Evolutionary conservation across 2,888 invertebrate species (phyloP).

Genomic region (Cepaea hortensis): DNA sequence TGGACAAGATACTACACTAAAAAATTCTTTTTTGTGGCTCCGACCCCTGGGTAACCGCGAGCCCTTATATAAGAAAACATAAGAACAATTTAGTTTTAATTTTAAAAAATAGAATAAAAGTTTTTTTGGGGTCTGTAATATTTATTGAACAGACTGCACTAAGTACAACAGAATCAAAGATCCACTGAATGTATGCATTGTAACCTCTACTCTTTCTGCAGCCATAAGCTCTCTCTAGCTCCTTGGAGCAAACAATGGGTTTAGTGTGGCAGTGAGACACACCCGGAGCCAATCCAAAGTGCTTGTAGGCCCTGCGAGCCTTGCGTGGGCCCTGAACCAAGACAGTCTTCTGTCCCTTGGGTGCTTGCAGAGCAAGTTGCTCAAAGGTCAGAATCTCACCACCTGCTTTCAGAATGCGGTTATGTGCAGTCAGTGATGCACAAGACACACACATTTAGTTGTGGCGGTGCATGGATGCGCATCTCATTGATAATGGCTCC

Average conservation of each 20-base stretch:
- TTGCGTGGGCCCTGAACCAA: conserved; percentile 89
- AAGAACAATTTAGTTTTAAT: too few species aligned
- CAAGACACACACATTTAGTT: conserved; percentile 92
- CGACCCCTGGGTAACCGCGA: too few species aligned
- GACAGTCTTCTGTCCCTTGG: conserved; percentile 89
- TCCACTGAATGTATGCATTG: conserved; percentile 80
- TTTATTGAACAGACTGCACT: too few species aligned
- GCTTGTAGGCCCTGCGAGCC: conserved; percentile 93
- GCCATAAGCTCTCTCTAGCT: conserved; percentile 95
- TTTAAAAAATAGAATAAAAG: too few species aligned
- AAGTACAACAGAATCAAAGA: too few species aligned
- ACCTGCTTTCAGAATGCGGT: conserved; percentile 95
- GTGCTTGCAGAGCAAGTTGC: conserved; percentile 93
- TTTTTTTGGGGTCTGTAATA: too few species aligned
- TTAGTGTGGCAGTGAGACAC: conserved; percentile 95
- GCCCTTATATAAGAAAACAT: too few species aligned
- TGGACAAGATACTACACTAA: too few species aligned
- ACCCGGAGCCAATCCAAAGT: conserved; percentile 98
- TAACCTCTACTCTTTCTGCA: conserved; percentile 96
- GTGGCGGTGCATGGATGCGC: conserved; percentile 92
- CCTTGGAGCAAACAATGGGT: conserved; percentile 96
- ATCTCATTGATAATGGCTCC: conserved; percentile 96
- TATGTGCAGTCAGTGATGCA: conserved; percentile 95
- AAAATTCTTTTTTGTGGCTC: too few species aligned
- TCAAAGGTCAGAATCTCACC: conserved; percentile 98